Base-by-base conservation (phyloP, 2,888 invertebrate genomes). In the Trichopria drosophilae region DNA sequence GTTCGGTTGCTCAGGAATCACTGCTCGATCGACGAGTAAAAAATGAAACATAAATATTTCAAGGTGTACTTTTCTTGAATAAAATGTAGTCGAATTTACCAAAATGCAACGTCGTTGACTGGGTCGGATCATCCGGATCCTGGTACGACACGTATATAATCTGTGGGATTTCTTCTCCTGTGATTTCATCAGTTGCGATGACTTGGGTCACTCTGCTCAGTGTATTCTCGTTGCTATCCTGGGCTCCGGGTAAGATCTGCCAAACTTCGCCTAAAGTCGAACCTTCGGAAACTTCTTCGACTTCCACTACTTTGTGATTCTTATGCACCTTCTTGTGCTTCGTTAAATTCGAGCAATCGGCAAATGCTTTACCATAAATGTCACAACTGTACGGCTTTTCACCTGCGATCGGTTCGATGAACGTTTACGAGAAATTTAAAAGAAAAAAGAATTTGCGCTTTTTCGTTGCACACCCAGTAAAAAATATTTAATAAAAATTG, bases 311-410 rank as follows among this genome's bases (percentile, higher is more conserved):
- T n/a, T n/a, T n/a, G n/a, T n/a, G n/a, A n/a, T n/a, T n/a, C n/a
- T n/a, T n/a, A n/a, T n/a, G n/a, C n/a, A n/a, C 81, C 73, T 80
- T 83, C 66, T 81, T 82, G 64, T 87, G 86, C 66, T 85, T 86
- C 13, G 81, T 82, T 49, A 88, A 80, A 76, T 89, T 90, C 23
- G 88, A 87, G 60, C 84, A 82, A 76, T 90, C 88, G 0, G 88
- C 84, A 76, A 91, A 90, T 29, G 84, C 81, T 62, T 87, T 83
- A 19, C 82, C 81, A 65, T 90, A 90, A 57, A 84, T 77, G 31
- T 84, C 81, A 66, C 90, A 90, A 1, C 80, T 78, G 67, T 84
- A 88, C 1, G 89, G 88, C 44, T 84, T 83, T 67, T 85, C 84
- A 26, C 83, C 75, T 75, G 42, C n/a, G n/a, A n/a, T n/a, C n/a